Evolutionary conservation across 2,888 invertebrate genomes (phyloP).

Genomic region (Agrenia bidenticulata): DNA sequence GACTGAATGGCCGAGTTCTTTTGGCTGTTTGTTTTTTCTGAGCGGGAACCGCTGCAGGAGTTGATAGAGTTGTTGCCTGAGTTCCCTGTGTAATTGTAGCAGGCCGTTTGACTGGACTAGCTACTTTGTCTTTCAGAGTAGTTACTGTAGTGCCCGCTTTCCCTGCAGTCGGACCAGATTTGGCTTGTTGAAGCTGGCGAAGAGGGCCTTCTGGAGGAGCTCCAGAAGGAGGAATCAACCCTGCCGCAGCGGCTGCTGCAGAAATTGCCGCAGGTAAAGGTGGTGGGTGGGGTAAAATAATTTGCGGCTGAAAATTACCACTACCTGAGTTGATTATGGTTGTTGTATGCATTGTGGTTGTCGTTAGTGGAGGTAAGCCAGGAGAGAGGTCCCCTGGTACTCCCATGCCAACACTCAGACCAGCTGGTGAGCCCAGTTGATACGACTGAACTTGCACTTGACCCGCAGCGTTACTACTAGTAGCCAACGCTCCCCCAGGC

Average conservation of each 20-base stretch:
- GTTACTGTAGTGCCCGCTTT: conserved; percentile 21
- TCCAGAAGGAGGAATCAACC: conserved; percentile 42
- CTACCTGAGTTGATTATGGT: conserved; percentile 47
- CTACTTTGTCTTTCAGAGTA: conserved; percentile 32
- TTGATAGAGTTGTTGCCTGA: conserved; percentile 12
- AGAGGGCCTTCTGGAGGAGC: conserved; percentile 35
- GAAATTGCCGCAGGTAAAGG: conserved; percentile 58
- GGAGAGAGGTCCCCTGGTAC: conserved; percentile 20
- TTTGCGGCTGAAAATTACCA: conserved; percentile 45
- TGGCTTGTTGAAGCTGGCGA: conserved; percentile 22
- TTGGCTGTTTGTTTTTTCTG: conserved; percentile 50
- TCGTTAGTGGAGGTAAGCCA: conserved; percentile 37
- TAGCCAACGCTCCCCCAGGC: background rate
- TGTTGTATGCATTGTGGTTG: conserved; percentile 52
- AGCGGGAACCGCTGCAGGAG: conserved; percentile 25
- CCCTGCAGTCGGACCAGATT: conserved; percentile 45
- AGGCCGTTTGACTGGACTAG: conserved; percentile 26
- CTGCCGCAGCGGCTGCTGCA: conserved; percentile 57
- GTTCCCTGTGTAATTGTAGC: conserved; percentile 27
- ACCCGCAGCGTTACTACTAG: conserved; percentile 15
- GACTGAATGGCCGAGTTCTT: conserved; percentile 50
- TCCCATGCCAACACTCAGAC: conserved; percentile 44
- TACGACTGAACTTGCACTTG: conserved; percentile 49
- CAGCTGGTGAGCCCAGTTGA: conserved; percentile 43
- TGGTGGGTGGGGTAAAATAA: conserved; percentile 50